Evolutionary conservation across 2,888 invertebrate species (phyloP), one percentile per base, ranked within the genome.

Genomic region (Julus scanicus): DNA sequence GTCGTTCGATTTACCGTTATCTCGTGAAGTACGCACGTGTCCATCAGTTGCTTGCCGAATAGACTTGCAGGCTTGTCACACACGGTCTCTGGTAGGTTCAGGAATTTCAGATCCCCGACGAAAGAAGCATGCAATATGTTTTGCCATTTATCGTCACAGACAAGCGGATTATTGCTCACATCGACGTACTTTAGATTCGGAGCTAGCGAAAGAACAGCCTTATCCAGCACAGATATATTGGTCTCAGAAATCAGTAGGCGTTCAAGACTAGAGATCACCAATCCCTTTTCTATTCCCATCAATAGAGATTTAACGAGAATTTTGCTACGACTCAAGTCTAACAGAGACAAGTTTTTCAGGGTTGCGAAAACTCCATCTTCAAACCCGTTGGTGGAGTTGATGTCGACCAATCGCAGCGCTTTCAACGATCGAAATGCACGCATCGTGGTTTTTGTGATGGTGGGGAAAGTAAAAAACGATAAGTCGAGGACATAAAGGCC

Each of bases 181-280:
- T 87, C 87, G 37, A 87, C 3, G 8, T 15, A 17, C 29, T 39
- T 87, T 17, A 87, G 87, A 71, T 87, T 87, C 1, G 87, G 87
- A 17, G 20, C 29, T 11, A 63, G 80, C 13, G 40, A n/a, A 15
- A 87, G 37, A 37, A 57, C 80, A 11, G 9, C 6, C 39, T 6
- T 17, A 80, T 80, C 17, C 37, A 87, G 5, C 15, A 48, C n/a
- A 2, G 87, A 71, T 71, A 48, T 39, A n/a, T 71, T 87, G 37
- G 86, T 86, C 48, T 49, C 86, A 5, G 48, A 2, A 6, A 86
- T 49, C 4, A 53, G 15, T 17, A 86, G 53, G 8, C n/a, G 48
- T 86, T 86, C 37, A n/a, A 86, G 37, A 63, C 63, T 63, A 5
- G 84, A 39, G 11, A 44, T 39, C 4, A 9, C 8, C 44, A 17